phyloP scores from a whole-genome alignment of 2,888 invertebrate species.

The Drosophila mimetica region DNA sequence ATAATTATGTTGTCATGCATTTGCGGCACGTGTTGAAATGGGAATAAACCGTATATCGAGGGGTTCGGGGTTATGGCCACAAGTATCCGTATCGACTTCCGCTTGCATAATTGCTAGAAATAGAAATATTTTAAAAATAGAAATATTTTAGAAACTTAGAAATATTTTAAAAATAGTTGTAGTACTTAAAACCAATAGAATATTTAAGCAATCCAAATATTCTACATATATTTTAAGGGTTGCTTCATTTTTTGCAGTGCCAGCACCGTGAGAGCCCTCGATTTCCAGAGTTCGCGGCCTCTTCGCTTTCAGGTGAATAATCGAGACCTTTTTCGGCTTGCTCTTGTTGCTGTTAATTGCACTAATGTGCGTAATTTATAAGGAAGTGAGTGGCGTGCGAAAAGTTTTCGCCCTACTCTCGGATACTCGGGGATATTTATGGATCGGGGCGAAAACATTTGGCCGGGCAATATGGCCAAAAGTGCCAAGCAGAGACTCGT shows the following conservation, averaged over 20 bases:
- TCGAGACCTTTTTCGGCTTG: conserved; percentile 42
- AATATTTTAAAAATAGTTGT: no score
- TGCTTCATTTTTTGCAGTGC: conserved; percentile 3
- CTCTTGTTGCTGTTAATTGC: conserved; percentile 62
- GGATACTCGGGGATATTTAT: conserved; percentile 52
- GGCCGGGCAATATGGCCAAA: conserved; percentile 71
- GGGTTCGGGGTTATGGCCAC: conserved; percentile 47
- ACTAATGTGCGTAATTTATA: conserved; percentile 77
- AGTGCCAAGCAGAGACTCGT: conserved; percentile 78
- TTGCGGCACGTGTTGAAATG: conserved; percentile 72
- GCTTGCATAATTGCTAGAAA: conserved; percentile 67
- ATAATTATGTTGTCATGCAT: conserved; percentile 80
- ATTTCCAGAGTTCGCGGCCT: conserved; percentile 17
- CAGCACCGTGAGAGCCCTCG: conserved; percentile 15
- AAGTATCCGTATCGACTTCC: conserved; percentile 79
- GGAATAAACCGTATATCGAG: conserved; percentile 1
- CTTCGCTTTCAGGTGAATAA: conserved; percentile 72
- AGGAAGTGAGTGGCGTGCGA: conserved; percentile 50
- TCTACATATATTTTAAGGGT: background rate
- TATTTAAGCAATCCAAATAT: no score
- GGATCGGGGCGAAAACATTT: conserved; percentile 47
- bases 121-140: background rate
- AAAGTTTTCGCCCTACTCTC: conserved; percentile 53
- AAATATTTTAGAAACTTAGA: no score
- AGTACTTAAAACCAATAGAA: no score